Base-by-base conservation (phyloP, 2,888 invertebrate species). In the Leptura quadrifasciata region DNA sequence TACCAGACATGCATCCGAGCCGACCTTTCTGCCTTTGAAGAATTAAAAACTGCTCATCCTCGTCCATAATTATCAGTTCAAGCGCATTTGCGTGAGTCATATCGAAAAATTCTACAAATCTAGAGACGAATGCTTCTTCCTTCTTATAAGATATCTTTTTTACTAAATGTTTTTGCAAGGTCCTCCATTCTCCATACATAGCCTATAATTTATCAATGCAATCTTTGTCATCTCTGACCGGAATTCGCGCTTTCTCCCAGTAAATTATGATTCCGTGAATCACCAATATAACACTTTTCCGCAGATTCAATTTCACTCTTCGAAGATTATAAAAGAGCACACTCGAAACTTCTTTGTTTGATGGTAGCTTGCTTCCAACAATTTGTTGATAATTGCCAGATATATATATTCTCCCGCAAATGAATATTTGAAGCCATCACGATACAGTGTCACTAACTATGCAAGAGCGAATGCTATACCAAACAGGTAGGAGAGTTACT, bases 161-260 rank as follows among this genome's bases (percentile, higher is more conserved):
- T n/a, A n/a, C n/a, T n/a, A n/a, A n/a, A n/a, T n/a, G n/a, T n/a
- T n/a, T n/a, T n/a, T n/a, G n/a, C n/a, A n/a, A n/a, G n/a, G n/a
- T n/a, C n/a, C n/a, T n/a, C n/a, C n/a, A n/a, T n/a, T n/a, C n/a
- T n/a, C n/a, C n/a, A n/a, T 47, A 47, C 47, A 47, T 47, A 10
- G 12, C 47, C 15, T 2, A n/a, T n/a, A n/a, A n/a, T n/a, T n/a
- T n/a, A n/a, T n/a, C 20, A 55, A 18, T 55, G 55, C 55, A 55
- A 20, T 55, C 3, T 18, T 55, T 20, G 20, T 10, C 20, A 20
- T 20, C 20, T 18, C 55, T 55, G 20, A 55, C 20, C 9, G 54
- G 54, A 27, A 67, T 67, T 67, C 54, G 17, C n/a, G 17, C 31
- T 67, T 67, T 24, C n/a, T 54, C 27, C 67, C 47, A 65, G 21